A percentile compares a stretch with the other conserved stretches of the same genome.
phyloP scores from a whole-genome alignment of 2,113 vertebrate genomes.

The Dasypus novemcinctus region DNA sequence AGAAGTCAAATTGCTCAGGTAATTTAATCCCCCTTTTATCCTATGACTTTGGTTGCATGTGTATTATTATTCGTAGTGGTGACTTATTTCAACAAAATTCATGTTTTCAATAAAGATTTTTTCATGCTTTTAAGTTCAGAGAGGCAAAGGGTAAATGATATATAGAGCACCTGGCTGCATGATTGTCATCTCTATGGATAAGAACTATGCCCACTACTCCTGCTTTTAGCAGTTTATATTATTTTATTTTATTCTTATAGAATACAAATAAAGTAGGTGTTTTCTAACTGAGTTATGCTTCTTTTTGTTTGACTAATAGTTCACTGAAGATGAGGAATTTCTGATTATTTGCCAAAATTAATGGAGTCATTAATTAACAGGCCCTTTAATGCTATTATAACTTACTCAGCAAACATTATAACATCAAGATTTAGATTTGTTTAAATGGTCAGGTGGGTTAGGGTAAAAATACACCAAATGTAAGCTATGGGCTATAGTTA shows the following conservation, averaged over 20 bases:
- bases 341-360: slow-evolving; percentile 9
- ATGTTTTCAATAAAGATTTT: not conserved
- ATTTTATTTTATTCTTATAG: not conserved
- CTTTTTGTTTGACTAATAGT: not conserved
- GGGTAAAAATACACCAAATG: too few species aligned
- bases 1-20: slow-evolving; percentile 60
- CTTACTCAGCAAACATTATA: not conserved
- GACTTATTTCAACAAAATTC: slow-evolving; percentile 18
- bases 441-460: not conserved
- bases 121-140: not conserved
- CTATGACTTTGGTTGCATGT: not conserved
- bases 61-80: not conserved
- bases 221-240: not conserved
- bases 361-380: not conserved
- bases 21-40: not conserved
- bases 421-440: not conserved
- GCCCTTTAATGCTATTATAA: not conserved
- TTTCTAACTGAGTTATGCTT: not conserved
- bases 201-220: not conserved
- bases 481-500: too few species aligned
- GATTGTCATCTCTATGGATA: not conserved
- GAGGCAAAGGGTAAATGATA: not conserved
- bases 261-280: not conserved
- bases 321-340: not conserved
- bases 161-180: not conserved